Evolutionary conservation across 30 jellyfish, hydroid and myxozoan species (phyloP).

Genomic region (Cassiopea xamachana): DNA sequence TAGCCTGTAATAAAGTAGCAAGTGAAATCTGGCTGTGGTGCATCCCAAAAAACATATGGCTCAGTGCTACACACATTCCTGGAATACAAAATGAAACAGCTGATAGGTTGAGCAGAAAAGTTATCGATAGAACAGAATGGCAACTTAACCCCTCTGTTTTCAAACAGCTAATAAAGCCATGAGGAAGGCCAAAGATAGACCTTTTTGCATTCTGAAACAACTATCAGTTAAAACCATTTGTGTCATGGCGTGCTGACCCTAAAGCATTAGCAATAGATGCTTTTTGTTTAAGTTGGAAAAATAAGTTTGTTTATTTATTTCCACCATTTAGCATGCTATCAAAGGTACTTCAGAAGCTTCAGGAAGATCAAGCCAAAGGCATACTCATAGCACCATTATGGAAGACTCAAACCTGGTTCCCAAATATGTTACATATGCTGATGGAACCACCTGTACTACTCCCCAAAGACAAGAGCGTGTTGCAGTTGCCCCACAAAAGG

Average conservation of each 20-base stretch:
- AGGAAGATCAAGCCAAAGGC: neutral
- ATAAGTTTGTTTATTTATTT: neutral
- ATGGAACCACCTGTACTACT: neutral
- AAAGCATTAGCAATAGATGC: neutral
- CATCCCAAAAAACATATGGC: neutral
- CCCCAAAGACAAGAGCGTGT: neutral
- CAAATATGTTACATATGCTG: neutral
- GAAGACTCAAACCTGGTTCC: neutral
- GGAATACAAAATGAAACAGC: neutral
- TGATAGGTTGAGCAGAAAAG: neutral
- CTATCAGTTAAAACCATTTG: neutral
- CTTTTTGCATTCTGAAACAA: neutral
- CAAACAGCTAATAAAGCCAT: neutral
- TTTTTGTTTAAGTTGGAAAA: neutral
- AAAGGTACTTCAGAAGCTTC: neutral
- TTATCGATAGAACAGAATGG: neutral
- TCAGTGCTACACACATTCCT: neutral
- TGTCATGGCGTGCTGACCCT: neutral
- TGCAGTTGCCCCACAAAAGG: neutral
- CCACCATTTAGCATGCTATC: neutral
- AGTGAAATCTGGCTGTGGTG: neutral
- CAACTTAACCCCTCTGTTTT: neutral
- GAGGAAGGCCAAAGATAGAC: neutral
- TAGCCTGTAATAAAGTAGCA: neutral
- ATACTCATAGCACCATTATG: neutral